phyloP scores from a whole-genome alignment of 1,140 invertebrate genomes.

The Antheraea mylitta region DNA sequence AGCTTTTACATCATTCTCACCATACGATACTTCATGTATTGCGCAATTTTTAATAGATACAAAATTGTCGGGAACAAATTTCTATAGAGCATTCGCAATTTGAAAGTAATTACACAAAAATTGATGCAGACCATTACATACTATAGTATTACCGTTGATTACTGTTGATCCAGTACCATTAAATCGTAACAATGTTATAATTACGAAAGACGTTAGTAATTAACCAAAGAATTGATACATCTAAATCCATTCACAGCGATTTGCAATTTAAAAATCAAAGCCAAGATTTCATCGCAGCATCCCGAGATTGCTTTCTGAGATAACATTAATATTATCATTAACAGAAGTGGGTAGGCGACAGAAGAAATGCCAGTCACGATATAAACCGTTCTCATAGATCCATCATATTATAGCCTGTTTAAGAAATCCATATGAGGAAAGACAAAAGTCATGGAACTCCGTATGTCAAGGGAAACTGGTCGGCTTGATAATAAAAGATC shows the following conservation, averaged over 20 bases:
- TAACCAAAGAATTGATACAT: background rate
- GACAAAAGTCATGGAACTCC: slow-evolving; percentile 40
- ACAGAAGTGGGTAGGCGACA: slow-evolving; percentile 69
- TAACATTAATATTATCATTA: slow-evolving; percentile 76
- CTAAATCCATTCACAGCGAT: slow-evolving; percentile 7
- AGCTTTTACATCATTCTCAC: background rate
- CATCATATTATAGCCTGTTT: slow-evolving; percentile 26
- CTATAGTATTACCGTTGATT: background rate
- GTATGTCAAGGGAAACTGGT: slow-evolving; percentile 46
- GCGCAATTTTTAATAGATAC: background rate
- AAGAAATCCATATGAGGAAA: slow-evolving; percentile 26
- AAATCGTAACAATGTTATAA: slow-evolving; percentile 1
- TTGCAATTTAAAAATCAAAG: slow-evolving; percentile 50
- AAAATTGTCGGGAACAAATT: background rate
- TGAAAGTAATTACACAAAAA: background rate
- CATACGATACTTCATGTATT: background rate
- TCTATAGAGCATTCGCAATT: background rate
- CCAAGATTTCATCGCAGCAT: slow-evolving; percentile 36
- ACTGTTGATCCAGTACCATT: background rate
- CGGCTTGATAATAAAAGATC: slow-evolving; percentile 36
- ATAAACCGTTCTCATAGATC: slow-evolving; percentile 37
- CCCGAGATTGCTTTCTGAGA: slow-evolving; percentile 60
- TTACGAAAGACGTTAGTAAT: background rate
- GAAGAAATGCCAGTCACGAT: slow-evolving; percentile 59
- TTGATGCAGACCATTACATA: background rate